phyloP scores from a whole-genome alignment of 2,888 invertebrate genomes.

The Tipula helvola region DNA sequence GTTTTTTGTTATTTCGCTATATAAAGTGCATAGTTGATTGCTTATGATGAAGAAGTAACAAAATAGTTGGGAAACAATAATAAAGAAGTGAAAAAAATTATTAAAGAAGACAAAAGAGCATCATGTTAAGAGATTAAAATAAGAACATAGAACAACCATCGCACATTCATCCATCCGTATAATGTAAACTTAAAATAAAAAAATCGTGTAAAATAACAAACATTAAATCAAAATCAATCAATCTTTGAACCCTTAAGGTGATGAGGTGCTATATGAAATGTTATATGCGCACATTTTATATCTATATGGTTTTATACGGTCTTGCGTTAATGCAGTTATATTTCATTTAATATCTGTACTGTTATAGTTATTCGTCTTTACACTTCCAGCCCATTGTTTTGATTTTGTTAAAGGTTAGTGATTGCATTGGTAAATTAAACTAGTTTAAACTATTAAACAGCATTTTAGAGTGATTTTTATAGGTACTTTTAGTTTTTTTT shows the following conservation, averaged over 20 bases:
- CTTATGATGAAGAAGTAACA: neutral
- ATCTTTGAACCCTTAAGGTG: conserved; percentile 9
- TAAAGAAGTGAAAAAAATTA: neutral
- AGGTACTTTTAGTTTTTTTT: neutral
- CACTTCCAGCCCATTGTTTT: neutral
- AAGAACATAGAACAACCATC: neutral
- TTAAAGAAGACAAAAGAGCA: neutral
- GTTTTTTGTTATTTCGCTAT: neutral
- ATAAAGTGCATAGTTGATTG: neutral
- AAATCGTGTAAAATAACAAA: conserved; percentile 10
- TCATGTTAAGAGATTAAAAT: neutral
- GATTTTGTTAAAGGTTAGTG: neutral
- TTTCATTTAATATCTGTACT: neutral
- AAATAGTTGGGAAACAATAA: neutral
- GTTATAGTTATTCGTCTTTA: neutral
- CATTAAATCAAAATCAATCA: conserved; percentile 11
- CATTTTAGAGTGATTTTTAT: neutral
- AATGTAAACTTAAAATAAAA: neutral
- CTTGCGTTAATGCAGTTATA: neutral
- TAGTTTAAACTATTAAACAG: neutral
- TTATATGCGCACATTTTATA: neutral
- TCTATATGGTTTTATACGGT: neutral
- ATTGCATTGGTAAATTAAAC: neutral
- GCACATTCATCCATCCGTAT: neutral
- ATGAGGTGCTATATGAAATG: conserved; percentile 9